phyloP scores from a whole-genome alignment of 35 echinoderm and acorn worm species.

The Ophioderma brevispina region DNA sequence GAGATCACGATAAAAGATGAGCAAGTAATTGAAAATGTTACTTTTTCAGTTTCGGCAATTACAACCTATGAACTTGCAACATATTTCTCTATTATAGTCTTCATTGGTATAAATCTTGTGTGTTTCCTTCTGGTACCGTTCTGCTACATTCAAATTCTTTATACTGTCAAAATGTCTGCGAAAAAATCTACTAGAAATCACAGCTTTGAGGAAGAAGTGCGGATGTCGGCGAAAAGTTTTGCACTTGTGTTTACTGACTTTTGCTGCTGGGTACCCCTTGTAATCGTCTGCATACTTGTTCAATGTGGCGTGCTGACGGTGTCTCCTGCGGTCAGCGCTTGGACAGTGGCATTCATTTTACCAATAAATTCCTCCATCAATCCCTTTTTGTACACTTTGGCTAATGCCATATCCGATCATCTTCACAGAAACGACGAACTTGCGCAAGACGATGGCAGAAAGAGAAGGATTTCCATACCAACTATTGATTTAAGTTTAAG shows the following conservation, averaged over 20 bases:
- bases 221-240: constrained; percentile 41
- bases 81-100: constrained; percentile 40
- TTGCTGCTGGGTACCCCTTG: no score
- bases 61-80: constrained; percentile 2
- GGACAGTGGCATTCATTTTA: no score
- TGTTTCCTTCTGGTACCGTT: neutral
- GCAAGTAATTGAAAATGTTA: neutral
- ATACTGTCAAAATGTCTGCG: constrained; percentile 11
- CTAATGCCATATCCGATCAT: neutral
- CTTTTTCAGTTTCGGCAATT: constrained; percentile 20
- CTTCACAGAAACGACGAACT: no score
- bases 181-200: constrained; percentile 2
- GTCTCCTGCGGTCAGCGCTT: constrained; percentile 49
- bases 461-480: no score
- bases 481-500: no score
- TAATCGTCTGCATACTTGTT: constrained; percentile 42
- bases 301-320: constrained; percentile 13
- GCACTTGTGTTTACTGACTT: no score
- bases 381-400: constrained; percentile 80
- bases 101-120: constrained; percentile 34
- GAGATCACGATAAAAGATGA: neutral
- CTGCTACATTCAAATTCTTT: constrained; percentile 46
- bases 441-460: no score
- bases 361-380: constrained; percentile 89
- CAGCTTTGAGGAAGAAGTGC: neutral